Evolutionary conservation across 2,888 invertebrate species (phyloP), one percentile per base, ranked within the genome.

Genomic region (Xylocampa areola): DNA sequence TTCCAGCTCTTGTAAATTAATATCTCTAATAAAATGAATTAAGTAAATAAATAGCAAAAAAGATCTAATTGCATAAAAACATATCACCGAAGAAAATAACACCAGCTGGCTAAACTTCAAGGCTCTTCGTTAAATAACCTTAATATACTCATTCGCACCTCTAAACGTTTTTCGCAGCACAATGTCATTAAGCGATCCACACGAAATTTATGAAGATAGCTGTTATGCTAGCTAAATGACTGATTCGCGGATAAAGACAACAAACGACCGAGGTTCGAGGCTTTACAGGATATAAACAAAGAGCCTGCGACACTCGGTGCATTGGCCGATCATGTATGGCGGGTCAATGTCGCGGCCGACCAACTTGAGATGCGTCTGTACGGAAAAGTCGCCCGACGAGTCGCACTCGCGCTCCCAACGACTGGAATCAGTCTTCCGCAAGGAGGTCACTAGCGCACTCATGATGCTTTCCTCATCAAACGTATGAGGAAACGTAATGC

Each of bases 341-440:
- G 86, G 93, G 91, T 94, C 94, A 93, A 92, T 93, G 93, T 93
- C 93, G 92, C 88, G 92, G 89, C 79, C 90, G 80, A 81, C 80
- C 86, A 85, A 84, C 90, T 87, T 86, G 79, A 87, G 88, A 85
- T 87, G 87, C 86, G 86, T 80, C 87, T 86, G 84, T 75, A 75
- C 84, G 84, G 84, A 88, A 87, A 88, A 91, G 86, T 86, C 88
- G 68, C 82, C 84, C 73, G 76, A 87, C 90, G 74, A 86, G 83
- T 88, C 83, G 72, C 74, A 74, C 69, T 77, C 73, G 68, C 75
- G 59, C 71, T 73, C 69, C 76, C 70, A 73, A 71, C 74, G 62
- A 75, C 84, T 85, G 85, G 84, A 86, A 83, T 76, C 80, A 75
- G 77, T 81, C 87, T 86, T 86, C 86, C 82, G 77, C 84, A 89